Conservation (phyloP, 2,113 vertebrate species). For the Sakesphorus luctuosus region DNA sequence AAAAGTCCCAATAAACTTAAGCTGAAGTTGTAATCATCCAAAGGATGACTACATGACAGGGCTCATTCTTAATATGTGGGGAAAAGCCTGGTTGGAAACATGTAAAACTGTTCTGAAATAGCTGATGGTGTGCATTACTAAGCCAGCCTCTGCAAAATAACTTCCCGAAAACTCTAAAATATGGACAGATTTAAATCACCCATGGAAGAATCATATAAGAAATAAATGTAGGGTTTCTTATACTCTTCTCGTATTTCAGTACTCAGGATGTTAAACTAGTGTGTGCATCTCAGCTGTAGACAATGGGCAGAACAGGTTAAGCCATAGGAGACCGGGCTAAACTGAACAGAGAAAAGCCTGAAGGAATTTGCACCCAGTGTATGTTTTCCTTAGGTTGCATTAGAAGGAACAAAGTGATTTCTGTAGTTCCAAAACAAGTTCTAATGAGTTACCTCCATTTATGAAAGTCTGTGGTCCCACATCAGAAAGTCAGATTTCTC, state of each 20-base stretch:
- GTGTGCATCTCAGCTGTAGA: background rate
- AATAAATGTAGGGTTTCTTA: background rate
- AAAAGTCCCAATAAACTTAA: constrained; percentile 65
- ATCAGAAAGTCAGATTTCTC: background rate
- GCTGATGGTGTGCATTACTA: background rate
- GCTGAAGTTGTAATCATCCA: constrained; percentile 23
- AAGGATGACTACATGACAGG: constrained; percentile 58
- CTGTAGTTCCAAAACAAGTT: background rate
- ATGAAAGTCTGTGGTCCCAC: background rate
- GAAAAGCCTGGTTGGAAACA: background rate
- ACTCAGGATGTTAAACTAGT: background rate
- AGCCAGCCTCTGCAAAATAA: background rate
- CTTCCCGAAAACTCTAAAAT: background rate
- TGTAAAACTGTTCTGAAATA: background rate
- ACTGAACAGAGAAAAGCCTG: background rate
- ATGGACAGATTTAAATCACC: background rate
- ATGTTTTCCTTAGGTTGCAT: background rate
- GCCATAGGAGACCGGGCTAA: background rate
- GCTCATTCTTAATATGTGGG: background rate
- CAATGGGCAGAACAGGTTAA: background rate
- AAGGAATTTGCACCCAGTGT: background rate
- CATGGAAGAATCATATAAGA: background rate
- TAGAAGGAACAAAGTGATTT: background rate
- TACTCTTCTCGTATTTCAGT: background rate
- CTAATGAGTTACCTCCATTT: background rate